Evolutionary conservation across 2,888 invertebrate species (phyloP).

Genomic region (Lasioglossum pauxillum): DNA sequence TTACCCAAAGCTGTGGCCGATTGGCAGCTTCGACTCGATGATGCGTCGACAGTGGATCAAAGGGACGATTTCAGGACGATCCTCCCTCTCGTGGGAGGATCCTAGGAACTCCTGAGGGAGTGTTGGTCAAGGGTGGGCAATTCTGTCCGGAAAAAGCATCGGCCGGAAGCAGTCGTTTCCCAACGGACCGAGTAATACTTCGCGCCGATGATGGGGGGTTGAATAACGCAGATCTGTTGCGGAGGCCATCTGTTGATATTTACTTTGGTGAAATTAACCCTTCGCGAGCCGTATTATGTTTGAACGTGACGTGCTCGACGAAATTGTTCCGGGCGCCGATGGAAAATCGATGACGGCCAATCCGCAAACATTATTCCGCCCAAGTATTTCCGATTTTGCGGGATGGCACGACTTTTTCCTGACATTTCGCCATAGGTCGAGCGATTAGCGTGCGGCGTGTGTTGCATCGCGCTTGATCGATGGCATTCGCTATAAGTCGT

Average conservation of each 20-base stretch:
- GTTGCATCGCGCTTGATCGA: constrained; percentile 5
- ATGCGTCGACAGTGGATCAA: neutral
- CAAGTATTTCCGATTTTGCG: constrained; percentile 19
- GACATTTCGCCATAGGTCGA: neutral
- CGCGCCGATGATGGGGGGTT: constrained; percentile 14
- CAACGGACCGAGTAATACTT: neutral
- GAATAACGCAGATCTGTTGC: constrained; percentile 34
- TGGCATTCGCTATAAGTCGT: constrained; percentile 1
- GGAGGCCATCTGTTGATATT: constrained; percentile 45
- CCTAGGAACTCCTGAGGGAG: neutral
- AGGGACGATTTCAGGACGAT: neutral
- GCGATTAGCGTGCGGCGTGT: neutral
- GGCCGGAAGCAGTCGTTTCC: neutral
- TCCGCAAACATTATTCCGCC: constrained; percentile 40
- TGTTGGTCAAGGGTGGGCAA: neutral
- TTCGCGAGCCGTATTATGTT: constrained; percentile 47
- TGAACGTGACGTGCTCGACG: constrained; percentile 38
- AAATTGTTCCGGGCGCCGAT: constrained; percentile 39
- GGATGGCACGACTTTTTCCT: neutral
- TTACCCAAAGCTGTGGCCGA: too few species aligned
- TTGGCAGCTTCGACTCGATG: neutral
- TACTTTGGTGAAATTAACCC: constrained; percentile 49
- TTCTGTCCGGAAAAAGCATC: neutral
- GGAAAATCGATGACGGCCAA: constrained; percentile 36
- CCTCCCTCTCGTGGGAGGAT: neutral